Evolutionary conservation across 2,888 invertebrate species (phyloP), one percentile per base, ranked within the genome.

Genomic region (Sinhomidia bicolor): DNA sequence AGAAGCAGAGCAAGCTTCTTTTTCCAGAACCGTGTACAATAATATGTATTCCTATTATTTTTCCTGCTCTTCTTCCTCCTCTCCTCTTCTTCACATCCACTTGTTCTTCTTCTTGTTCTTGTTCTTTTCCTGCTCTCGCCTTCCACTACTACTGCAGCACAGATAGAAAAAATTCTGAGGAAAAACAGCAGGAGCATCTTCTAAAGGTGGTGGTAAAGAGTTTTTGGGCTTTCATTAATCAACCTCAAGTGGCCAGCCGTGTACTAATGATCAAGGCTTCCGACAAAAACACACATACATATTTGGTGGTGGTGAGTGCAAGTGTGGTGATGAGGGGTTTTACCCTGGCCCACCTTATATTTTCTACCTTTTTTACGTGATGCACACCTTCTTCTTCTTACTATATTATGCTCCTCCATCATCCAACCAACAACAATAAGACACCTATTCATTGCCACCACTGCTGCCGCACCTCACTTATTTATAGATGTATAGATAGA

Each of bases 221-320:
- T 88, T 88, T 88, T 84, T 87, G 79, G 84, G 81, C 90, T 88
- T 88, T 90, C 90, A 90, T 90, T 90, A 90, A 90, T 90, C 90
- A 90, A 90, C 90, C 88, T 90, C 88, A 90, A 90, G 90, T 82
- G 89, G 90, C 88, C 88, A 88, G 88, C 88, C 88, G 88, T 84
- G 84, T 88, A 88, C 88, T 88, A 88, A 88, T 88, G 88, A 88
- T 88, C 83, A 88, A 88, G 88, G 79, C 57, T 84, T 88, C 88
- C 88, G 79, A 83, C 88, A 84, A 88, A 83, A 88, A 88, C 88
- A 84, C 88, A 82, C 80, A 80, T 62, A 26, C 74, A 84, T 76
- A 87, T 82, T 82, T 82, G 65, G 79, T 20, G 57, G 79, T 41
- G 71, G 44, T 47, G 41, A 32, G n/a, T 65, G 20, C n/a, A n/a